Percentiles rank a stretch among this genome's conserved stretches.
Conservation (phyloP, 1,140 invertebrate species). For the Philotrypesis tridentata region DNA sequence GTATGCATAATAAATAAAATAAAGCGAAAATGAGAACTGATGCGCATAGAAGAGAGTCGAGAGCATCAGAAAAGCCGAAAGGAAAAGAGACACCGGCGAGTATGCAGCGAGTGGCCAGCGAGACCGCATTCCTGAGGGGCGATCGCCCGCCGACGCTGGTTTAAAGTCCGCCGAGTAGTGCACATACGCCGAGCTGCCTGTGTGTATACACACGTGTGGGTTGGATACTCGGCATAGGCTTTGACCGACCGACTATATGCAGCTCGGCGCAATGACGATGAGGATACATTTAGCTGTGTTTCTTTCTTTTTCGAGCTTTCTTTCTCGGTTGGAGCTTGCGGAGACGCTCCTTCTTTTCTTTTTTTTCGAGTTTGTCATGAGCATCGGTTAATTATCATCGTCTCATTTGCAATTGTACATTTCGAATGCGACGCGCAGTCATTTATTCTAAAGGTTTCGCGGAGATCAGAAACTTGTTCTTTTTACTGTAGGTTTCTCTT, state of each 20-base stretch:
- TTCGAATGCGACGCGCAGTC: too few species aligned
- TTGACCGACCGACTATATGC: background rate
- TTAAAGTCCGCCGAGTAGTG: background rate
- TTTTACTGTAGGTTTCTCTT: too few species aligned
- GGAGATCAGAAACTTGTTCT: too few species aligned
- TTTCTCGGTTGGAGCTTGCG: background rate
- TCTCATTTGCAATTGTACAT: background rate
- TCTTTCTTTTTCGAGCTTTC: background rate
- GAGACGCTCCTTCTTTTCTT: background rate
- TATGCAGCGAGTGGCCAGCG: background rate
- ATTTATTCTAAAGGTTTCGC: too few species aligned
- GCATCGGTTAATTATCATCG: too few species aligned
- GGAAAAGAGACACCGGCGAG: constrained; percentile 30
- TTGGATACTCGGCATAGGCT: too few species aligned
- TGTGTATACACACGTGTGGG: background rate
- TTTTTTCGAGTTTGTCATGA: background rate
- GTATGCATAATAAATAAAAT: background rate
- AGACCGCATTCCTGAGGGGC: constrained; percentile 37
- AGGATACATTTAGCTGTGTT: background rate
- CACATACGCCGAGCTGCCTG: background rate
- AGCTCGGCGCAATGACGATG: background rate
- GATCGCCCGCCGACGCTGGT: constrained; percentile 11
- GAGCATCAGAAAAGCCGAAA: constrained; percentile 43
- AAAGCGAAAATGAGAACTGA: background rate
- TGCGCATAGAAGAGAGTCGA: background rate